These are phyloP conservation scores for Anoura caudifer DNA, from an alignment of 2,113 vertebrate species.

Conservation along the genomic window DNA sequence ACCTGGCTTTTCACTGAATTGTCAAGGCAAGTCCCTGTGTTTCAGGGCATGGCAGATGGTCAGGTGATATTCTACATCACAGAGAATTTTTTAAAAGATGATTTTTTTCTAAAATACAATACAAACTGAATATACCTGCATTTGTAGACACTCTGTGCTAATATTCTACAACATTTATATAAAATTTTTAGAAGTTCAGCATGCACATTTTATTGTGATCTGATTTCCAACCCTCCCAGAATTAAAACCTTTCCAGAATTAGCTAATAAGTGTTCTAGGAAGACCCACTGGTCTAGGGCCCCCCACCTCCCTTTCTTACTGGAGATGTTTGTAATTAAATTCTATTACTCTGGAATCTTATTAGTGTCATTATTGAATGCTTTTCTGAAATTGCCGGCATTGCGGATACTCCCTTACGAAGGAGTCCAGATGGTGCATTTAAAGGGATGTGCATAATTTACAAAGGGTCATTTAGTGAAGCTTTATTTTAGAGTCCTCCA, in stretches of 20 bases:
- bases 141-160: conserved; percentile 58
- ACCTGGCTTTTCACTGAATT: conserved; percentile 72
- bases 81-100: conserved; percentile 61
- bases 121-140: neutral
- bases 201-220: neutral
- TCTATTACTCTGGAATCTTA: conserved; percentile 80
- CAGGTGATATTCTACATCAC: conserved; percentile 61
- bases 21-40: conserved; percentile 68
- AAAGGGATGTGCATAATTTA: conserved; percentile 87
- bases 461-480: conserved; percentile 83
- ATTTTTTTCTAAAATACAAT: conserved; percentile 5
- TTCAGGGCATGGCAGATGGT: conserved; percentile 54
- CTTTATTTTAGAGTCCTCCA: conserved; percentile 80
- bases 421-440: conserved; percentile 83
- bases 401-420: conserved; percentile 73
- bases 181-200: conserved; percentile 44
- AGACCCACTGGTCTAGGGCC: conserved; percentile 49
- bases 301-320: conserved; percentile 51
- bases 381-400: conserved; percentile 76
- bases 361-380: conserved; percentile 82
- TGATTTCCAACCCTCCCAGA: neutral
- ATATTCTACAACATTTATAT: conserved; percentile 40
- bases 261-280: conserved; percentile 57
- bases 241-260: conserved; percentile 13
- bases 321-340: conserved; percentile 77